Percentiles rank a stretch among this genome's conserved stretches.
Conservation (phyloP, 1,140 invertebrate genomes). For the Lethrus apterus region DNA sequence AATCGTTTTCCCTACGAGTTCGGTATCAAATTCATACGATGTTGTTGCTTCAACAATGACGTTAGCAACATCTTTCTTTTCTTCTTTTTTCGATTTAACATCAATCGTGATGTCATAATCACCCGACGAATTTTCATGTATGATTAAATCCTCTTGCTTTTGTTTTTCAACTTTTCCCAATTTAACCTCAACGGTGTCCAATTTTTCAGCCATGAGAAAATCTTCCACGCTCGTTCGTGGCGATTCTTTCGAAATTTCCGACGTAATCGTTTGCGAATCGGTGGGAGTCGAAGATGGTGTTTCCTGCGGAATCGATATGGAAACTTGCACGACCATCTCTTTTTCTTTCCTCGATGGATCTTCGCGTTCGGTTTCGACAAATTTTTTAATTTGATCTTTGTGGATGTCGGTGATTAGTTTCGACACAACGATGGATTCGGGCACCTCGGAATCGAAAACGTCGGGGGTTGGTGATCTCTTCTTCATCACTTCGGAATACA, state of each 20-base stretch:
- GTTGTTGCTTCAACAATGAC: no score
- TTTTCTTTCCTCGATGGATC: slow-evolving; percentile 13
- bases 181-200: neutral
- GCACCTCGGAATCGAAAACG: slow-evolving; percentile 9
- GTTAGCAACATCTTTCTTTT: slow-evolving; percentile 7
- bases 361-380: neutral
- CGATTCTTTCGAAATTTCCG: neutral
- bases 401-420: slow-evolving; percentile 33
- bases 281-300: slow-evolving; percentile 10
- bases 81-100: slow-evolving; percentile 8
- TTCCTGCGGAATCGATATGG: slow-evolving; percentile 11
- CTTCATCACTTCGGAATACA: slow-evolving; percentile 33
- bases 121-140: slow-evolving; percentile 4
- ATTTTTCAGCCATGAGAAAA: slow-evolving; percentile 8
- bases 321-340: slow-evolving; percentile 6
- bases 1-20: no score
- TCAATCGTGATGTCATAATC: slow-evolving; percentile 11
- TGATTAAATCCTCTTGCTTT: neutral
- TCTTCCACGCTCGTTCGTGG: slow-evolving; percentile 4
- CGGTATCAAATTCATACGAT: no score
- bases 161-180: slow-evolving; percentile 39
- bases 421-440: slow-evolving; percentile 21
- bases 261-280: slow-evolving; percentile 1
- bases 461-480: slow-evolving; percentile 26
- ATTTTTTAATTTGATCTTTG: slow-evolving; percentile 23